A percentile compares a stretch with the other conserved stretches of the same genome.
These are phyloP conservation scores for Hippocampus zosterae DNA, from an alignment of 2,113 vertebrate species.

Conservation along the genomic window DNA sequence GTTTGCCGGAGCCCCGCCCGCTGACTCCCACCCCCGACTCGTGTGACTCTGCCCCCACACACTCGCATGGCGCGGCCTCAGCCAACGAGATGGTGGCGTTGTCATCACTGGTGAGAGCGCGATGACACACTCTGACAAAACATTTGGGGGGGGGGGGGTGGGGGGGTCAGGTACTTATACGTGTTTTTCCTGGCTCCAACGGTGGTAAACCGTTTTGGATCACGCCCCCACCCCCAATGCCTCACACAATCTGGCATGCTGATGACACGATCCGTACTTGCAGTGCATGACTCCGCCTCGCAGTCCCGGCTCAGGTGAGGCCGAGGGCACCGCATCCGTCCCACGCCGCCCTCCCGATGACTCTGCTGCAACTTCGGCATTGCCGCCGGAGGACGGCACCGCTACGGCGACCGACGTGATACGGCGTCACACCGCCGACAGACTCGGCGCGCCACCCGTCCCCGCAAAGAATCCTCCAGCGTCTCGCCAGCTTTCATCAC, in stretches of 20 bases:
- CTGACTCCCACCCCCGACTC: slow-evolving; percentile 93
- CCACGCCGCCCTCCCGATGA: slow-evolving; percentile 50
- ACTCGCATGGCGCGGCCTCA: slow-evolving; percentile 61
- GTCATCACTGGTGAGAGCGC: slow-evolving; percentile 83
- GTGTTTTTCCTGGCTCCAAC: background rate
- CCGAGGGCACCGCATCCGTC: slow-evolving; percentile 57
- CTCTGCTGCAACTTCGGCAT: slow-evolving; percentile 29
- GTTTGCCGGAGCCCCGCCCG: slow-evolving; percentile 80
- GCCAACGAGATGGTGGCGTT: slow-evolving; percentile 83
- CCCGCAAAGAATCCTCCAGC: slow-evolving; percentile 29
- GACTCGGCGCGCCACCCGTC: slow-evolving; percentile 45
- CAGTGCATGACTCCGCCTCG: slow-evolving; percentile 98
- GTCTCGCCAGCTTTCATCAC: slow-evolving; percentile 46
- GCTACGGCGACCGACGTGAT: slow-evolving; percentile 82
- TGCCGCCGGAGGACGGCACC: slow-evolving; percentile 21
- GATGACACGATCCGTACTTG: background rate
- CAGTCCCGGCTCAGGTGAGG: slow-evolving; percentile 86
- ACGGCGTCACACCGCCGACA: slow-evolving; percentile 78
- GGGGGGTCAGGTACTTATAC: no score
- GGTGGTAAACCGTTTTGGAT: background rate
- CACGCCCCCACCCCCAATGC: no score
- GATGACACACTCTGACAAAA: background rate
- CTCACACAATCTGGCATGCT: background rate
- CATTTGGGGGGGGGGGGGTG: no score
- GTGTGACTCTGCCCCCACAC: slow-evolving; percentile 81